Evolutionary conservation across 2,797 vertebrate species (phyloP).

Genomic region (Scyliorhinus canicula): DNA sequence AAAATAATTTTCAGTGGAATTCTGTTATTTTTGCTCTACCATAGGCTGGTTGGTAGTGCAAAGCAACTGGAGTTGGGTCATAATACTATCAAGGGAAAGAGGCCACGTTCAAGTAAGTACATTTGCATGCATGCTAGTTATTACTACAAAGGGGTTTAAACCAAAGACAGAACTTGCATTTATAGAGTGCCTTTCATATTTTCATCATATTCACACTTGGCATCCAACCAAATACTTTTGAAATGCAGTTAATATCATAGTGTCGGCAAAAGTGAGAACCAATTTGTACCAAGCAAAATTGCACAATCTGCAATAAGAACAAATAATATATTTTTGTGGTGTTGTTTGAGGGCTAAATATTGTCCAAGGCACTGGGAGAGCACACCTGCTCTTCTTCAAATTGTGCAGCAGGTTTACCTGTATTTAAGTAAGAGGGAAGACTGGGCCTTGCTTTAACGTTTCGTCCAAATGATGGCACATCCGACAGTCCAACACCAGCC

Average conservation of each 20-base stretch:
- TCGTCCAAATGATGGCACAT: background rate
- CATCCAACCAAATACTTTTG: background rate
- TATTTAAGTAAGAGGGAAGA: background rate
- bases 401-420: background rate
- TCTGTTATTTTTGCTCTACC: conserved; percentile 25
- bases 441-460: background rate
- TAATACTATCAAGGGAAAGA: background rate
- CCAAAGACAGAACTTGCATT: background rate
- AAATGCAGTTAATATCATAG: background rate
- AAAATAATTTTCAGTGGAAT: conserved; percentile 21
- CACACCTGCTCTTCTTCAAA: background rate
- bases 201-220: background rate
- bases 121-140: background rate
- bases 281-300: background rate
- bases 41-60: background rate
- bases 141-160: background rate
- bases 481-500: background rate
- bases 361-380: too few species aligned
- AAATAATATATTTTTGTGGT: background rate
- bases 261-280: background rate
- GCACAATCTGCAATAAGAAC: background rate
- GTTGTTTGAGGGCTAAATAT: background rate
- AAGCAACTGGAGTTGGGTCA: background rate
- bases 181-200: background rate
- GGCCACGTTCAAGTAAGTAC: conserved; percentile 5